Conservation (phyloP, 2,113 vertebrate species). For the Alethe diademata region DNA sequence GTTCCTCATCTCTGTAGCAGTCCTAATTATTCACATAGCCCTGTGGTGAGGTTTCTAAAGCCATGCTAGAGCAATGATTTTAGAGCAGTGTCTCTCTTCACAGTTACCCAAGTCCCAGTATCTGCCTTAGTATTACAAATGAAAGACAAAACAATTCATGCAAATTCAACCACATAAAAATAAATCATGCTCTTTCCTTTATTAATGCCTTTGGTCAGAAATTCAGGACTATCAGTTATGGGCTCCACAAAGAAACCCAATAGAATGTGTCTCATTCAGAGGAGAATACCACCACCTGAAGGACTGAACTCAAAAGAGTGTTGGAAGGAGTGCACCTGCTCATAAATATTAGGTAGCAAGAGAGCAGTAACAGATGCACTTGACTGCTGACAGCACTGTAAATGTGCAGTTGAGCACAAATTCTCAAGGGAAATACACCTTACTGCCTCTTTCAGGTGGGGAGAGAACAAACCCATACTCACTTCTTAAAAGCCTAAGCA, state of each 20-base stretch:
- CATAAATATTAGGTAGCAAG: neutral
- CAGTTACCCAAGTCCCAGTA: neutral
- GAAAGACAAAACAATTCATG: neutral
- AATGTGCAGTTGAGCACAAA: neutral
- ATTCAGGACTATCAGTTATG: neutral
- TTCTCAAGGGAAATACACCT: neutral
- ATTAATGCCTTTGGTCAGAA: neutral
- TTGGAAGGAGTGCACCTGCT: neutral
- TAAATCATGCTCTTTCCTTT: neutral
- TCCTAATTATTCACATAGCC: neutral
- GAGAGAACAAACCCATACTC: neutral
- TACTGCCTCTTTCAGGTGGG: neutral
- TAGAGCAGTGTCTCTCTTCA: neutral
- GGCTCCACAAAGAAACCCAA: fast-evolving
- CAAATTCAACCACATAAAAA: neutral
- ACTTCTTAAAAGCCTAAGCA: neutral
- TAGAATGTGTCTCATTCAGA: neutral
- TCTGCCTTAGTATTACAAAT: neutral
- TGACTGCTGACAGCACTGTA: neutral
- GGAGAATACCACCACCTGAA: neutral
- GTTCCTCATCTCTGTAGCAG: neutral
- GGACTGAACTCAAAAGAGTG: neutral
- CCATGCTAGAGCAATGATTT: neutral
- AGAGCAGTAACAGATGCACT: neutral
- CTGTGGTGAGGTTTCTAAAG: neutral